These are phyloP conservation scores for Phoebastria nigripes DNA, from an alignment of 2,797 vertebrate species.

Conservation along the genomic window DNA sequence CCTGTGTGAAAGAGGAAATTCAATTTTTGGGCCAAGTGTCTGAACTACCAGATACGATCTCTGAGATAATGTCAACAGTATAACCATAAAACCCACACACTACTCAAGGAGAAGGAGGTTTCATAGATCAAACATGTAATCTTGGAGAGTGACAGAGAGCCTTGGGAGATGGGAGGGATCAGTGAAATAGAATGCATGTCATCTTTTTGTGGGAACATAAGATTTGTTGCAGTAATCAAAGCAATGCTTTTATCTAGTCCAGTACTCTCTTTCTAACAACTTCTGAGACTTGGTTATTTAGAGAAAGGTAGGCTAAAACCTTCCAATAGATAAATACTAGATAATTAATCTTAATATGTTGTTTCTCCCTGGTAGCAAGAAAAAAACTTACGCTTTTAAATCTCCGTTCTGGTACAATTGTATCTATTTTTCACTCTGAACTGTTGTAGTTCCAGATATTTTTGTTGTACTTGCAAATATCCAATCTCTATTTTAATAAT, in stretches of 20 bases:
- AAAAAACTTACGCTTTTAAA: not conserved
- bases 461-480: not conserved
- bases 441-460: not conserved
- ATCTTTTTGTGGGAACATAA: not conserved
- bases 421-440: not conserved
- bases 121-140: not conserved
- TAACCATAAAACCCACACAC: not conserved
- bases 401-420: not conserved
- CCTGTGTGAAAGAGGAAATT: not conserved
- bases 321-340: not conserved
- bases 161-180: not conserved
- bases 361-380: not conserved
- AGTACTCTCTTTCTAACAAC: not conserved
- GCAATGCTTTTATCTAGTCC: not conserved
- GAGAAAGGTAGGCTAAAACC: not conserved
- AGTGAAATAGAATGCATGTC: not conserved
- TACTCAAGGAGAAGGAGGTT: not conserved
- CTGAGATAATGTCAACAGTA: not conserved
- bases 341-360: not conserved
- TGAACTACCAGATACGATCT: not conserved
- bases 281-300: not conserved
- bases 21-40: not conserved
- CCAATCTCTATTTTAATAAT: not conserved
- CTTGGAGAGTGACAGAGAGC: not conserved
- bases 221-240: not conserved